Base-by-base conservation (phyloP, 2,797 vertebrate species). In the Phoxinus dragarum region DNA sequence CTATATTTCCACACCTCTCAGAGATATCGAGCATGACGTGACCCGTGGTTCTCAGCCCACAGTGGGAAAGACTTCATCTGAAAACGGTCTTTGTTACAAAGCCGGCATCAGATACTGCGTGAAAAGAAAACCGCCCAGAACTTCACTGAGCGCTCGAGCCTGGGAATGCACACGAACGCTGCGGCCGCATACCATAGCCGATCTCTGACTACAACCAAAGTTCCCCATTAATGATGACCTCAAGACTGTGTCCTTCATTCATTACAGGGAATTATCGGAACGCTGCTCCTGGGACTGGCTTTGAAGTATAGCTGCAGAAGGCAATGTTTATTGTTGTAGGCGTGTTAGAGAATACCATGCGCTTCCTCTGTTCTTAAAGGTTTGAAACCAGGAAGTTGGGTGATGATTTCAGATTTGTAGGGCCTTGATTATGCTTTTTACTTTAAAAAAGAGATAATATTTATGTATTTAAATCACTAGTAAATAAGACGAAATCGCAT, bases 121-220 rank as follows among this genome's bases (percentile, higher is more conserved):
- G 40, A 77, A 86, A 78, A 82, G 40, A 77, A 86, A 78, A 79
- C 67, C 27, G 67, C 52, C 68, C 83, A 85, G 83, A 87, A 84
- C 78, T 19, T 42, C 19, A 38, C 38, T 38, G 14, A 49, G 67
- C 44, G 54, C 73, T 40, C 1, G 52, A 74, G 69, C 42, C 68
- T 82, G 85, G 86, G 82, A 88, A 84, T 44, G 40, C 36, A 38
- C n/a, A 80, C 7, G 4, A 76, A 42, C 9, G 49, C 12, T 31
- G 47, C 4, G 72, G 61, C 67, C 40, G 2, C 82, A 88, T 86
- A 72, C 80, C 80, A 42, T 23, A 27, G 12, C 34, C 27, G 85
- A 86, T 86, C 67, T 68, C 74, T 87, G 84, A 86, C 86, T 88
- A 74, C 82, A 87, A 87, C 86, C 86, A 88, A 61, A 61, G 36